Base-by-base conservation (phyloP, 2,113 vertebrate genomes). In the Phalacrocorax aristotelis region DNA sequence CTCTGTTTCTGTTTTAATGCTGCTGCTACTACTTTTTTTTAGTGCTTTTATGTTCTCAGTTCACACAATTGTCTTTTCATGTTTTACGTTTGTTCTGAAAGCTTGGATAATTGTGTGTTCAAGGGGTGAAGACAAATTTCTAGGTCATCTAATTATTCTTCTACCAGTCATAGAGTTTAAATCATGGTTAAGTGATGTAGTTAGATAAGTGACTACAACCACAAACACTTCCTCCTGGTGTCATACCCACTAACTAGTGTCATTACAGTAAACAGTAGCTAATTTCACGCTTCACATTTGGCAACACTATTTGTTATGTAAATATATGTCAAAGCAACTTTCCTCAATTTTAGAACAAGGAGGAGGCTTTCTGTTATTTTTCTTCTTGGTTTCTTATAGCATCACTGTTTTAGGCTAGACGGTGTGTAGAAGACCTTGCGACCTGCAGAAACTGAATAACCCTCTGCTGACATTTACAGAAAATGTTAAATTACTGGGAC, bases 401-500 rank as follows among this genome's bases (percentile, higher is more conserved):
- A 69, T 52, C 38, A 19, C 10, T 11, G 6, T 62, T 90, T 95
- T 88, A 57, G 54, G 38, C 42, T 87, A 52, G 77, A 32, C 54
- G 52, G 8, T 84, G 42, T 48, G 38, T 40, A 36, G 88, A 91
- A 93, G 69, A 76, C 75, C 66, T 76, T 62, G 61, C 13, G 48
- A 87, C 60, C 83, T 65, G 34, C 61, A 95, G 85, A 89, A 95
- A 83, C 40, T n/a, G 80, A 95, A 85, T 75, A 95, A 95, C 62
- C 40, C 81, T 93, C 80, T 66, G 12, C 58, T 97, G 97, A 94
- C 92, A 97, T 97, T 97, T 97, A 95, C 85, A 93, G 94, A 96
- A 97, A 97, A 97, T 89, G 66, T 95, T 95, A 94, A 93, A 97
- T 96, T 91, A 77, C 90, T 71, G 13, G 36, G 77, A 82, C 87